phyloP scores from a whole-genome alignment of 2,888 invertebrate species.

The Odontothrips loti region DNA sequence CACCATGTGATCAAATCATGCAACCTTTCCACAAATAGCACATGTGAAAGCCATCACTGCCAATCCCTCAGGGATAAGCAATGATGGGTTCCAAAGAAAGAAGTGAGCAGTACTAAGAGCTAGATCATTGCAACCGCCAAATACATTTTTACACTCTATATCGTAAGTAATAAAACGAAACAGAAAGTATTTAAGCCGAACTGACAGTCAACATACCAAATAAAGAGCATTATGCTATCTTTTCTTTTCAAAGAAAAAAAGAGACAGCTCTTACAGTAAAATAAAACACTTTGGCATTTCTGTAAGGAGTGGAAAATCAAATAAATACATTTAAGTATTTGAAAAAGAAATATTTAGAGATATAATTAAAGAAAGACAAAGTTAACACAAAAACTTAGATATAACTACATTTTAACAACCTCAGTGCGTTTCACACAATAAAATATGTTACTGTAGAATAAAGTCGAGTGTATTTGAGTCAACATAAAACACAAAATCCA shows the following conservation, averaged over 20 bases:
- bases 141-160: background rate
- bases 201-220: background rate
- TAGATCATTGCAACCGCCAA: background rate
- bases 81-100: background rate
- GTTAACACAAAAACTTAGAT: background rate
- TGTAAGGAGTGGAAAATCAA: background rate
- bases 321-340: background rate
- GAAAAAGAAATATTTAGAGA: background rate
- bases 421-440: background rate
- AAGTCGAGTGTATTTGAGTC: background rate
- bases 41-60: too few relatives aligned
- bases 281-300: slow-evolving; percentile 18
- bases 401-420: background rate
- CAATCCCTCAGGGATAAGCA: too few relatives aligned
- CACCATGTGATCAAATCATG: too few relatives aligned
- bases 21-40: too few relatives aligned
- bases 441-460: background rate
- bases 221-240: background rate
- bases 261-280: background rate
- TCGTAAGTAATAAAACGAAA: background rate
- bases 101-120: background rate
- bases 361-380: background rate
- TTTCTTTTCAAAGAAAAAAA: background rate
- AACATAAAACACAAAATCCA: background rate
- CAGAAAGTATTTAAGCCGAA: background rate